phyloP scores from a whole-genome alignment of 2,888 invertebrate species.

The Drosophila quinaria region DNA sequence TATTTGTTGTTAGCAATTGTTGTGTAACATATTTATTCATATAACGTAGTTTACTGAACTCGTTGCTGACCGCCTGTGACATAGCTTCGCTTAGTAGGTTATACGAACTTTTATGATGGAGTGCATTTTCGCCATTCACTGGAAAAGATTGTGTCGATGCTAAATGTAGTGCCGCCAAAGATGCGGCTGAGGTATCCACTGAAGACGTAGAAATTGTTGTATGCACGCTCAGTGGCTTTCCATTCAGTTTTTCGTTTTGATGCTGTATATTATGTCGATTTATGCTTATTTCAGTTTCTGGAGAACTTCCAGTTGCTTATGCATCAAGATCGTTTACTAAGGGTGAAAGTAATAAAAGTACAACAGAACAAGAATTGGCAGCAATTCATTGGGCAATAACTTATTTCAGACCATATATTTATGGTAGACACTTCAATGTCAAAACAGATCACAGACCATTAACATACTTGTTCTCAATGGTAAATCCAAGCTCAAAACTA shows the following conservation, averaged over 20 bases:
- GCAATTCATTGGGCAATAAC: no score
- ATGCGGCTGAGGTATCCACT: constrained; percentile 3
- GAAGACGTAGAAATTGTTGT: constrained; percentile 17
- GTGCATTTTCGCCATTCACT: constrained; percentile 29
- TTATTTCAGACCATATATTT: no score
- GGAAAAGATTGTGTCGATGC: constrained; percentile 1
- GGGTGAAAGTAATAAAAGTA: no score
- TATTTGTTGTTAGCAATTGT: neutral
- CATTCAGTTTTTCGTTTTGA: constrained; percentile 29
- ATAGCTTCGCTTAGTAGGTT: constrained; percentile 87
- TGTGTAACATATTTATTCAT: neutral
- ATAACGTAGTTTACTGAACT: constrained; percentile 86
- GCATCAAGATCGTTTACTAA: no score
- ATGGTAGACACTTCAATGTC: no score
- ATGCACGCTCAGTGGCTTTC: constrained; percentile 12
- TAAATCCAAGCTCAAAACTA: no score
- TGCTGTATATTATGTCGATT: constrained; percentile 27
- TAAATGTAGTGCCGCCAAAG: constrained; percentile 15
- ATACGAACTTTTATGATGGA: constrained; percentile 84
- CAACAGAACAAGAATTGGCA: no score
- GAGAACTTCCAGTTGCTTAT: neutral
- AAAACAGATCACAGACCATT: no score
- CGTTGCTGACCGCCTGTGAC: constrained; percentile 88
- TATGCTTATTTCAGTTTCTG: constrained; percentile 17
- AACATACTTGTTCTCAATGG: no score